Evolutionary conservation across 2,113 vertebrate species (phyloP).

Genomic region (Eidolon helvum): DNA sequence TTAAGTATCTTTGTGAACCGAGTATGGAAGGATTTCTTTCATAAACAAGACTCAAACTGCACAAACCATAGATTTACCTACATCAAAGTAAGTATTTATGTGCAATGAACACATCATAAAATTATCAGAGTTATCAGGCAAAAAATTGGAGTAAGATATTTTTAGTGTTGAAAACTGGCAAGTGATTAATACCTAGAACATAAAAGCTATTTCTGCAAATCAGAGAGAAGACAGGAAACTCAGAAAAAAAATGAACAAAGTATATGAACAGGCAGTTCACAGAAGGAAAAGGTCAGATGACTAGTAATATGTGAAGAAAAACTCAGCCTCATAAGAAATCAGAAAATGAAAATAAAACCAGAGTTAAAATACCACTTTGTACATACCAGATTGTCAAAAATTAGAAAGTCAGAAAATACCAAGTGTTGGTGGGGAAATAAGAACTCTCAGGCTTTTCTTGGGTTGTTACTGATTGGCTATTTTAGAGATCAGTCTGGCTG

Average conservation of each 20-base stretch:
- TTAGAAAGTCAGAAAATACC: not conserved
- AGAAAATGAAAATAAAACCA: conserved; percentile 8
- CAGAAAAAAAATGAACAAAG: not conserved
- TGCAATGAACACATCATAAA: not conserved
- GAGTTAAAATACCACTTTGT: not conserved
- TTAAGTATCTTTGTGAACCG: not conserved
- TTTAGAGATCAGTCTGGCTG: not conserved
- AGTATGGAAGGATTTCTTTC: not conserved
- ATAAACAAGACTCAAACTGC: conserved; percentile 13
- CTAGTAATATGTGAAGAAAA: not conserved
- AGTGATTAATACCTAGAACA: conserved; percentile 1
- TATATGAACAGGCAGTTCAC: not conserved
- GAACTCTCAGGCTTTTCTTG: not conserved
- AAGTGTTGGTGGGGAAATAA: not conserved
- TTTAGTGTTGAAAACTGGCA: conserved; percentile 30
- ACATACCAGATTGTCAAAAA: not conserved
- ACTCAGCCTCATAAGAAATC: not conserved
- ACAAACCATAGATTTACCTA: not conserved
- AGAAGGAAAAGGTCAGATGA: not conserved
- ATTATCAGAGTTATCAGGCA: not conserved
- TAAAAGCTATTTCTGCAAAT: conserved; percentile 39
- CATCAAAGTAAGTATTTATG: not conserved
- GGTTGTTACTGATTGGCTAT: not conserved
- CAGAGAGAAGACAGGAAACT: conserved; percentile 31
- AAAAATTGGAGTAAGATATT: not conserved